These are phyloP conservation scores for Bilobella aurantiaca DNA, from an alignment of 1,140 invertebrate genomes.

Conservation along the genomic window DNA sequence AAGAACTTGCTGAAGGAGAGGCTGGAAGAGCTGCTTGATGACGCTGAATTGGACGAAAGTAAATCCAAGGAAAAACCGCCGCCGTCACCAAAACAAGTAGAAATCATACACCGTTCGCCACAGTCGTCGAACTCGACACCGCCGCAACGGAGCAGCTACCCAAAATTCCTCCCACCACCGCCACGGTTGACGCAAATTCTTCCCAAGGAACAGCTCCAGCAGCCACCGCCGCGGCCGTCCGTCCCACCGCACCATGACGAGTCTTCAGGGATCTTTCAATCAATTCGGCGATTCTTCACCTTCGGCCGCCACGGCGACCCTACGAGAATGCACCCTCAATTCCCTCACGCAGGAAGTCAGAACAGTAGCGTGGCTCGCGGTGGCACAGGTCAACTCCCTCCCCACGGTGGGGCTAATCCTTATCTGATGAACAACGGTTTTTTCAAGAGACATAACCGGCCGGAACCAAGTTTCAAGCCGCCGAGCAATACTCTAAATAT, in stretches of 20 bases:
- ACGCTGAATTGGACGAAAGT: not conserved
- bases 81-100: not conserved
- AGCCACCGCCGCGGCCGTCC: not conserved
- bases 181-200: not conserved
- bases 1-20: conserved; percentile 26
- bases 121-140: not conserved
- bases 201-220: not conserved
- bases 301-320: not conserved
- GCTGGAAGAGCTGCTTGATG: conserved; percentile 16
- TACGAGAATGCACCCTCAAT: not conserved
- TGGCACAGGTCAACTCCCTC: too few species aligned
- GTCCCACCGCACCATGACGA: not conserved
- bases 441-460: too few species aligned
- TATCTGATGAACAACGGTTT: too few species aligned
- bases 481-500: too few species aligned
- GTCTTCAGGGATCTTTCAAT: not conserved
- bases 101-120: not conserved
- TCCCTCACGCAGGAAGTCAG: not conserved
- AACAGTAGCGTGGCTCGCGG: not conserved
- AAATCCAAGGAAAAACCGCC: not conserved
- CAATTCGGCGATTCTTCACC: not conserved
- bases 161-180: not conserved
- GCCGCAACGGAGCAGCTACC: too few species aligned
- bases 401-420: too few species aligned
- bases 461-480: too few species aligned